Evolutionary conservation across 1,140 invertebrate genomes (phyloP), one percentile per base, ranked within the genome.

Genomic region (Drosophila ohnishii): DNA sequence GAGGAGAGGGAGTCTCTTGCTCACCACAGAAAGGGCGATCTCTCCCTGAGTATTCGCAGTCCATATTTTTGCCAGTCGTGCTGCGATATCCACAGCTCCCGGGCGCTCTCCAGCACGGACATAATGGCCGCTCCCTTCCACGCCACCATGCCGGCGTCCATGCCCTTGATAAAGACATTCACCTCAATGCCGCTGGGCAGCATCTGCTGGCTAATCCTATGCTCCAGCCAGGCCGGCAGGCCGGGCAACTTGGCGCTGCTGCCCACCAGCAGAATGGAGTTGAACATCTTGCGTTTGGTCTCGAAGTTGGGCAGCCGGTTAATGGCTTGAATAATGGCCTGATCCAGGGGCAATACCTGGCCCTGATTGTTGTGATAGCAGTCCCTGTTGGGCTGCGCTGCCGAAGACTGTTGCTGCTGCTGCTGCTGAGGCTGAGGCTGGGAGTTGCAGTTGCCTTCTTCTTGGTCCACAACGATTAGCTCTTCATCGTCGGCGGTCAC

Each of bases 51-150:
- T 67, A 98, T 93, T 83, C 96, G 95, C 2, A 98, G 95, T 11
- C 97, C 97, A 90, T 94, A 95, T 65, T 95, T 96, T 67, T 95
- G 94, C 97, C 97, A 99, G 92, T 99, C 98, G 50, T 93, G 92
- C 44, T 95, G 94, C 58, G 94, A 94, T 50, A 99, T 98, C 97
- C 98, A 99, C 2, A 99, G 92, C 92, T 99, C 98, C 72, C 97
- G 96, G 1, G 97, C 96, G 1, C 97, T 97, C 92, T 99, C 98
- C 45, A 97, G 91, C 92, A 97, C 97, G 3, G 96, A 97, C 94
- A 99, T 95, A 14, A 99, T 96, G 4, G 97, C 95, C 4, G 97
- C 98, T 10, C 98, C 98, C 92, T 98, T 99, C 98, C 98, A 99
- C 1, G 96, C 94, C 0, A 96, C 96, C 92, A 97, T 95, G 22